Evolutionary conservation across 2,797 vertebrate species (phyloP).

Genomic region (Serranus cabrilla): DNA sequence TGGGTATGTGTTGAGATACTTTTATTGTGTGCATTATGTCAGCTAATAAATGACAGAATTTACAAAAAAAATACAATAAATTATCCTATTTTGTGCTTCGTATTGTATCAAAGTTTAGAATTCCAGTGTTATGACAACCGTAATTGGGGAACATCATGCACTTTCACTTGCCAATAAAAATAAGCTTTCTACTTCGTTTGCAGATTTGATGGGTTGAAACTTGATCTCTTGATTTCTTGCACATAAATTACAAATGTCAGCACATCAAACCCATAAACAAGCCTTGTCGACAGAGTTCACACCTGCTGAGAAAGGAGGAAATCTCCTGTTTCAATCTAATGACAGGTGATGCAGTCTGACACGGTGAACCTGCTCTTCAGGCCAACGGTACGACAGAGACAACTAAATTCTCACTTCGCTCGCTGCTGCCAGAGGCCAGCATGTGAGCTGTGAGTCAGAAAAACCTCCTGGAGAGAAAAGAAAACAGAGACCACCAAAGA

Average conservation of each 20-base stretch:
- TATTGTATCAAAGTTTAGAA: too few relatives aligned
- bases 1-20: too few relatives aligned
- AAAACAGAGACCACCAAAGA: conserved; percentile 77
- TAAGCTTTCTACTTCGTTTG: not conserved
- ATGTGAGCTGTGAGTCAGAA: conserved; percentile 33
- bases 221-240: not conserved
- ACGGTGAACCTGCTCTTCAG: conserved; percentile 4
- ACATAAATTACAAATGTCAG: not conserved
- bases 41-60: too few relatives aligned
- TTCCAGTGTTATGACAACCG: too few relatives aligned
- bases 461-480: conserved; percentile 46
- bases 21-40: too few relatives aligned
- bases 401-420: conserved; percentile 20
- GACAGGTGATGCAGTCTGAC: conserved; percentile 8
- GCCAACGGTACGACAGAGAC: not conserved
- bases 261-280: conserved; percentile 3
- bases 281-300: not conserved
- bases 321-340: not conserved
- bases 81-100: too few relatives aligned
- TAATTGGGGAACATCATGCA: not conserved
- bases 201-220: not conserved
- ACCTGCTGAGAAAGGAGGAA: not conserved
- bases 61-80: too few relatives aligned
- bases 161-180: not conserved
- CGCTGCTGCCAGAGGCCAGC: conserved; percentile 23